Conservation (phyloP, 2,888 invertebrate genomes). For the Drosophila meridiana region DNA sequence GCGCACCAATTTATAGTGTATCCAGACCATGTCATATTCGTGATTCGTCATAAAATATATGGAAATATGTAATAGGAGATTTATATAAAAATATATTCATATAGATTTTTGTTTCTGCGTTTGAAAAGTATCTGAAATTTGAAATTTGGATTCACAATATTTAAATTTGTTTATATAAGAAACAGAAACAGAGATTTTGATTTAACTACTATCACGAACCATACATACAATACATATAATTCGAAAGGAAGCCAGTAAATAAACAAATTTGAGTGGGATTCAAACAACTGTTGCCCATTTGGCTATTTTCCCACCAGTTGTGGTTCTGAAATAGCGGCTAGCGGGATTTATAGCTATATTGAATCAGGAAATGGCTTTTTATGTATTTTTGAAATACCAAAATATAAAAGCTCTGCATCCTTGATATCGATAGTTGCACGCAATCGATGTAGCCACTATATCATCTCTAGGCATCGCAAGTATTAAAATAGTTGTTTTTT, state of each 20-base stretch:
- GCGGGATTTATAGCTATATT: neutral
- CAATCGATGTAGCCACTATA: neutral
- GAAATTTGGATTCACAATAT: constrained; percentile 7
- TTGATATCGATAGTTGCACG: neutral
- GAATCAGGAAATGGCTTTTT: neutral
- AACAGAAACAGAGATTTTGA: too few species aligned
- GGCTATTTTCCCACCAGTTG: neutral
- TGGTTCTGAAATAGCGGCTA: neutral
- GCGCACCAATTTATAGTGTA: constrained; percentile 22
- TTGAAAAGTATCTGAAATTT: constrained; percentile 20
- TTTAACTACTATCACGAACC: neutral
- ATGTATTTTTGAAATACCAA: too few species aligned
- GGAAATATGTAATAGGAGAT: neutral
- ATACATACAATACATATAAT: neutral
- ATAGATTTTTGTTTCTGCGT: constrained; percentile 5
- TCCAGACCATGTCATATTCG: constrained; percentile 55
- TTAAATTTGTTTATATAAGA: neutral
- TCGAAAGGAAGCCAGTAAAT: neutral
- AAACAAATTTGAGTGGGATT: neutral
- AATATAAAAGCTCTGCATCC: neutral
- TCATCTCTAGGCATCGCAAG: neutral
- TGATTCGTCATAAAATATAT: constrained; percentile 42
- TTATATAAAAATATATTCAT: neutral
- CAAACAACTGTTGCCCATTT: neutral
- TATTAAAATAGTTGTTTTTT: neutral